Conservation (phyloP, 2,888 invertebrate species). For the Plusia festucae region DNA sequence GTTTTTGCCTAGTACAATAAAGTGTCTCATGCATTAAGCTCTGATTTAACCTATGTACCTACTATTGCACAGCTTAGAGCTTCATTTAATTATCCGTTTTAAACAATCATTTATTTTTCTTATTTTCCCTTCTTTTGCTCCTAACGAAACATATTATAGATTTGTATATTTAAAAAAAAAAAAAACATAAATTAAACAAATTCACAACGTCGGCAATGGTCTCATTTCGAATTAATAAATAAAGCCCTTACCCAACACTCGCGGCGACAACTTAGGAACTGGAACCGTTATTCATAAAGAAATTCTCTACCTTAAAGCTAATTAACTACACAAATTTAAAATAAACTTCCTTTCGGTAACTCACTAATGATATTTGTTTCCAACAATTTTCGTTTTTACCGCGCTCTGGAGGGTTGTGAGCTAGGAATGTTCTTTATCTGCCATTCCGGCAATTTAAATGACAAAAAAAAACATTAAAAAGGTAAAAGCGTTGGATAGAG, state of each 20-base stretch:
- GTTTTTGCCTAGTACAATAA: too few relatives aligned
- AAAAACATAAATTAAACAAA: neutral
- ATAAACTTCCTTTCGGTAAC: slow-evolving; percentile 28
- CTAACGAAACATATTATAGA: too few relatives aligned
- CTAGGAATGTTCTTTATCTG: neutral
- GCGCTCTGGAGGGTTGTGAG: neutral
- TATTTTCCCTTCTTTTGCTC: too few relatives aligned
- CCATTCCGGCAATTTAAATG: neutral
- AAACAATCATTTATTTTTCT: too few relatives aligned
- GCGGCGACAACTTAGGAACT: slow-evolving; percentile 13
- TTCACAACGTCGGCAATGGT: neutral
- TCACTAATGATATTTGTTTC: slow-evolving; percentile 43
- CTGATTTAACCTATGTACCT: too few relatives aligned
- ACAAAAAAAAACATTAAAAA: neutral
- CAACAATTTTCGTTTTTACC: slow-evolving; percentile 35
- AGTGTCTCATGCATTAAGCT: too few relatives aligned
- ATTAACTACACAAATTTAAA: slow-evolving; percentile 43
- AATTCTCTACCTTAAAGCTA: slow-evolving; percentile 41
- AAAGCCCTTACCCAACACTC: neutral
- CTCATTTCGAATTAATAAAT: too few relatives aligned
- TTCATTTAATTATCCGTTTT: too few relatives aligned
- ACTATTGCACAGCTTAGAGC: too few relatives aligned
- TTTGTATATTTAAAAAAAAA: too few relatives aligned
- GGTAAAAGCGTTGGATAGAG: neutral
- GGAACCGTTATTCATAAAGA: slow-evolving; percentile 31